Evolutionary conservation across 2,797 vertebrate genomes (phyloP).

Genomic region (Pangasius mekongensis): DNA sequence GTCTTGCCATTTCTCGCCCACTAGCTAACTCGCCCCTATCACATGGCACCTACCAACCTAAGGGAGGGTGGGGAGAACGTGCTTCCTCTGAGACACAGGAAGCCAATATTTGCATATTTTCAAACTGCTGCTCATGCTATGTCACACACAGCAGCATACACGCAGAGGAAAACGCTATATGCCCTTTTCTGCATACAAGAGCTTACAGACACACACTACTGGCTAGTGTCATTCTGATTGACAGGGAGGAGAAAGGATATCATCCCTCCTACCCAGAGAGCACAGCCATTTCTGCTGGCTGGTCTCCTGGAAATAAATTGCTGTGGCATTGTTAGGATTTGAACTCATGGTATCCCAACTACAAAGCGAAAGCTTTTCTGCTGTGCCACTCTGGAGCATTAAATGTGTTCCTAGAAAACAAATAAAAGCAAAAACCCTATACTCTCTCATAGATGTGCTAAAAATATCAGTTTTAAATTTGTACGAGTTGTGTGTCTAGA

Average conservation of each 20-base stretch:
- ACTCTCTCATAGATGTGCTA: neutral
- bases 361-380: too few species aligned
- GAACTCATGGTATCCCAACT: too few species aligned
- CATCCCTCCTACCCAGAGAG: too few species aligned
- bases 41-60: neutral
- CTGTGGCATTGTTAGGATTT: too few species aligned
- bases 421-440: neutral
- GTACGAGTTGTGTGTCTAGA: neutral
- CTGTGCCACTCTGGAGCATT: neutral
- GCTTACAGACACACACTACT: too few species aligned
- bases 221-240: too few species aligned
- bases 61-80: neutral
- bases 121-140: neutral
- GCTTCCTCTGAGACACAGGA: neutral
- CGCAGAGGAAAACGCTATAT: neutral
- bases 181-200: neutral
- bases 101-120: neutral
- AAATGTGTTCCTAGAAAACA: neutral
- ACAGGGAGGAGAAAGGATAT: too few species aligned
- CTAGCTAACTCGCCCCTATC: neutral
- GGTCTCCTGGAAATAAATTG: neutral
- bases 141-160: neutral
- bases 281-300: neutral
- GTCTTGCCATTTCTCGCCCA: neutral
- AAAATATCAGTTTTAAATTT: neutral